Evolutionary conservation across 1,140 invertebrate species (phyloP), one percentile per base, ranked within the genome.

Genomic region (Drosophila rufa): DNA sequence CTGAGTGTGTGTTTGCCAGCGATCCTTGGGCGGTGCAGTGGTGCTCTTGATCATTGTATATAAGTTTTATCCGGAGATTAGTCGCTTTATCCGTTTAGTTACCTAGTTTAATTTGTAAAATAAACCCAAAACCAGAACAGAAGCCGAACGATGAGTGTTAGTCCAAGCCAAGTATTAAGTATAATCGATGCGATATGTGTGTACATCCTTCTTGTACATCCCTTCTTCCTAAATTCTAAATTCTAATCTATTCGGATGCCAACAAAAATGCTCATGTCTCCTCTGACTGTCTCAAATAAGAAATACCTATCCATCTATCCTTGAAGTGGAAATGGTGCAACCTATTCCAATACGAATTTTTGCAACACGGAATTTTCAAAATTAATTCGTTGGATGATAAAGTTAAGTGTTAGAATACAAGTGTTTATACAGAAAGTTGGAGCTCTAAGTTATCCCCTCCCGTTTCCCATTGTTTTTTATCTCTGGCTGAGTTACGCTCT

Each of bases 131-230:
- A 30, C n/a, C 11, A 36, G 11, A 55, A 40, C n/a, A 8, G n/a
- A 43, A 17, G 4, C 17, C 25, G n/a, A 15, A 43, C 22, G 15
- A 15, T 43, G 19, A 50, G 51, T 36, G 30, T 70, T 55, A 69
- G 40, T 67, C 19, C 15, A 70, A 55, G 62, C 38, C 62, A 70
- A 68, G 67, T 70, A 70, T 70, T 70, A 70, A 36, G 14, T 69
- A 22, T 68, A 70, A 69, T 47, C 30, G 22, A 17, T 46, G 47
- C 40, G 48, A 22, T 67, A 27, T 22, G 15, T 14, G 38, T 53
- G 14, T 38, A 40, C 5, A 55, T 11, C 2, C 38, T 22, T 22
- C 19, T 22, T 22, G 19, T 22, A 22, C 19, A 22, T 22, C 22
- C 46, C 14, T 19, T 4, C 17, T 43, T 19, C 25, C 40, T 2